A percentile compares a stretch with the other conserved stretches of the same genome.
phyloP scores from a whole-genome alignment of 2,888 invertebrate species.

The Osmoderma eremita region DNA sequence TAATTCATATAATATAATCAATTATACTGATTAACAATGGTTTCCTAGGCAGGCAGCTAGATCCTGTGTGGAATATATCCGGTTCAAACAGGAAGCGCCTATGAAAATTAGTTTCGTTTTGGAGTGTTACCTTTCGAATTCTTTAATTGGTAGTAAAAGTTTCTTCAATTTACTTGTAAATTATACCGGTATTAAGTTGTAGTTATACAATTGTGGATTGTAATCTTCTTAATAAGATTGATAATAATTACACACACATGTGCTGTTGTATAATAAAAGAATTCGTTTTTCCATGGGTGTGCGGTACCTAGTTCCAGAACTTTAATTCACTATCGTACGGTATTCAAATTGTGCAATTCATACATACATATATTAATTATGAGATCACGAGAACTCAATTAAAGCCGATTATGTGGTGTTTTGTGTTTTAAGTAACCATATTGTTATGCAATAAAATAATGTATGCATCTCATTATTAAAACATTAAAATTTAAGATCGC shows the following conservation, averaged over 20 bases:
- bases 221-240: slow-evolving; percentile 11
- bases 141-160: slow-evolving; percentile 27
- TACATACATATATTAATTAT: neutral
- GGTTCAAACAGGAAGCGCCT: slow-evolving; percentile 25
- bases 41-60: slow-evolving; percentile 25
- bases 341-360: neutral
- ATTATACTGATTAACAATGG: slow-evolving; percentile 34
- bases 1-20: slow-evolving; percentile 21
- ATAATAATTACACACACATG: slow-evolving; percentile 9
- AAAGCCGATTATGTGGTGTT: neutral
- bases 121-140: slow-evolving; percentile 23
- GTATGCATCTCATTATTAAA: slow-evolving; percentile 18
- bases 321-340: no score
- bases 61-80: slow-evolving; percentile 21
- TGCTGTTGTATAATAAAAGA: neutral
- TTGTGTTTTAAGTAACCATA: neutral
- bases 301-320: neutral
- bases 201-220: neutral
- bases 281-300: no score
- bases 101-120: slow-evolving; percentile 33
- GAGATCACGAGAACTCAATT: neutral
- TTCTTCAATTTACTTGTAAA: slow-evolving; percentile 31
- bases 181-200: slow-evolving; percentile 13
- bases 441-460: slow-evolving; percentile 8
- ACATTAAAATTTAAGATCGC: slow-evolving; percentile 19